Conservation (phyloP, 1,140 invertebrate genomes). For the Papilio glaucus region DNA sequence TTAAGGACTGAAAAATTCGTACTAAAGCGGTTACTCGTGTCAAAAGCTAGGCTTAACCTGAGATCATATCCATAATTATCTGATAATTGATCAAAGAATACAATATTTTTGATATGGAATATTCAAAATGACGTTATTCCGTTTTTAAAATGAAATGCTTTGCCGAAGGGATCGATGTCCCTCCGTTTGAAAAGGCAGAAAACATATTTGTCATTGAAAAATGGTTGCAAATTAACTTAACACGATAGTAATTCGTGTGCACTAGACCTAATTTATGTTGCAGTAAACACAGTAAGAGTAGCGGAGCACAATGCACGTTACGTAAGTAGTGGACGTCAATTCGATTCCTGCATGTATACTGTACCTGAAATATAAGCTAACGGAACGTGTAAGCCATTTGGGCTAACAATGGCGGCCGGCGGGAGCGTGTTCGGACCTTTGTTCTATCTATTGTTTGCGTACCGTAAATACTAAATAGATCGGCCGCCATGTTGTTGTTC, state of each 20-base stretch:
- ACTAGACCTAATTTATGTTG: neutral
- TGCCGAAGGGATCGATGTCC: too few relatives aligned
- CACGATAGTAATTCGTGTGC: neutral
- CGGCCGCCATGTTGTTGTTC: neutral
- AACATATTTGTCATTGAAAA: too few relatives aligned
- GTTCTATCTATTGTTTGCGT: slow-evolving; percentile 32
- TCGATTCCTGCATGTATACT: slow-evolving; percentile 20
- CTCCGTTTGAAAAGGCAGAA: too few relatives aligned
- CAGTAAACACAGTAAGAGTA: neutral
- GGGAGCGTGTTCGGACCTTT: slow-evolving; percentile 17
- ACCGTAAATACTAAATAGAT: slow-evolving; percentile 19
- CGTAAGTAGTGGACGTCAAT: slow-evolving; percentile 12
- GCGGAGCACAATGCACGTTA: slow-evolving; percentile 2
- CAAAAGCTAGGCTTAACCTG: too few relatives aligned
- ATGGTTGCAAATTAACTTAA: too few relatives aligned
- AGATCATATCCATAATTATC: too few relatives aligned
- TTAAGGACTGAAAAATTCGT: too few relatives aligned
- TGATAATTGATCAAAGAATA: too few relatives aligned
- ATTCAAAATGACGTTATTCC: too few relatives aligned
- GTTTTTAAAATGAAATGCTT: too few relatives aligned
- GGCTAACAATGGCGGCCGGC: slow-evolving; percentile 26
- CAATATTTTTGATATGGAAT: too few relatives aligned
- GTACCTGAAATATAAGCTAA: slow-evolving; percentile 34
- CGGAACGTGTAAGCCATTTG: slow-evolving; percentile 29
- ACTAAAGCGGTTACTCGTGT: too few relatives aligned